phyloP scores from a whole-genome alignment of 2,113 vertebrate genomes.

The Calypte anna region DNA sequence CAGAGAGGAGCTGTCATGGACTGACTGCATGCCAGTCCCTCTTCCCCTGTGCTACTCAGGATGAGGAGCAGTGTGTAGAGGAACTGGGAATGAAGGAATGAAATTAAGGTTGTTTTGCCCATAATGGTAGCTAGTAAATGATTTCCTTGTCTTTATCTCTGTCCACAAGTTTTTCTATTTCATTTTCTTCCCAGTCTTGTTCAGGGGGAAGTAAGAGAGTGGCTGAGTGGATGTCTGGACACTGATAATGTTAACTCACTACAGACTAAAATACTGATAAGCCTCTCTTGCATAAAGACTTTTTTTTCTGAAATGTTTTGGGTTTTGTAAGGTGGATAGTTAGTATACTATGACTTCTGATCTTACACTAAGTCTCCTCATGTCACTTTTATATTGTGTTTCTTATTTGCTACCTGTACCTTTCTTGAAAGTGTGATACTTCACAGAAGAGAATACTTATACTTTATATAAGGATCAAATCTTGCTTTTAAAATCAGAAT shows the following conservation, averaged over 20 bases:
- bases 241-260: not conserved
- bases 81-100: not conserved
- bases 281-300: not conserved
- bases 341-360: not conserved
- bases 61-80: not conserved
- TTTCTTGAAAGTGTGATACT: not conserved
- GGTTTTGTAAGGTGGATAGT: not conserved
- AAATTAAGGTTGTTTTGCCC: not conserved
- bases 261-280: not conserved
- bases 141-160: not conserved
- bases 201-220: not conserved
- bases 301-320: not conserved
- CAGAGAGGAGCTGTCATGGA: not conserved
- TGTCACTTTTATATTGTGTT: not conserved
- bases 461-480: not conserved
- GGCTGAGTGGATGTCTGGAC: not conserved
- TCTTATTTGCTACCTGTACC: not conserved
- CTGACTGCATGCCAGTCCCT: not conserved
- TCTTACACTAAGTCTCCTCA: not conserved
- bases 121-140: not conserved
- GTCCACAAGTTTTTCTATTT: not conserved
- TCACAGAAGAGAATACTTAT: not conserved
- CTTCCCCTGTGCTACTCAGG: accelerated
- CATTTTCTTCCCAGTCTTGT: not conserved
- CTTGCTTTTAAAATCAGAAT: not conserved